Base-by-base conservation (phyloP, 2,797 vertebrate species). In the Cyprinella venusta region DNA sequence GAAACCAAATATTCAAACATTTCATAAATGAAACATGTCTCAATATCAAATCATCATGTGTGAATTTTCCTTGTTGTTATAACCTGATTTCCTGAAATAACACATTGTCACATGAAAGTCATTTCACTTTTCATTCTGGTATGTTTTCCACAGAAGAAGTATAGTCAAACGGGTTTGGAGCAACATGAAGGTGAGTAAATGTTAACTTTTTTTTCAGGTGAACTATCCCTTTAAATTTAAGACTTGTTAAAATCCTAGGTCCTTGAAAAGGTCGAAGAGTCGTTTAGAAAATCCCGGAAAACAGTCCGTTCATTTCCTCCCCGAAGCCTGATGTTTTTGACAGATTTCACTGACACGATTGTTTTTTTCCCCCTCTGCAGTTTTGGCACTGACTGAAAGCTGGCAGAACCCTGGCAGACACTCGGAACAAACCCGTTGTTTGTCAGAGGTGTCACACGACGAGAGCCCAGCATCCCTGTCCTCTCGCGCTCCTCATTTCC, bases 401-500 rank as follows among this genome's bases (percentile, higher is more conserved):
- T 69, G 64, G 56, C 45, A 74, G 71, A 74, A 54, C 30, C 7
- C 71, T 33, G 71, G 78, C 80, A 83, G 72, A 77, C 64, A 69
- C 72, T 68, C 24, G 3, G 50, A 76, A 83, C 81, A 76, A 67
- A 77, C 81, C 74, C 40, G 74, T 77, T 83, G 74, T 83, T 83
- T 77, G 74, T 70, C 81, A 76, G 74, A 80, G 77, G 76, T 74
- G 80, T 78, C 76, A 72, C 48, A 56, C 48, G 26, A 76, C 77
- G 48, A 59, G 33, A 77, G 79, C 56, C 67, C 48, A 8, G 45
- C 54, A 45, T 36, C 80, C 79, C 76, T 79, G 81, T 79, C 67
- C 48, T 64, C 59, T 69, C 40, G 38, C 19, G 21, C 76, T 79
- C 65, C 42, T 71, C 77, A 77, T 61, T 83, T 82, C 52, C 70